These are phyloP conservation scores for Drosophila colorata DNA, from an alignment of 2,888 invertebrate species.

Conservation along the genomic window DNA sequence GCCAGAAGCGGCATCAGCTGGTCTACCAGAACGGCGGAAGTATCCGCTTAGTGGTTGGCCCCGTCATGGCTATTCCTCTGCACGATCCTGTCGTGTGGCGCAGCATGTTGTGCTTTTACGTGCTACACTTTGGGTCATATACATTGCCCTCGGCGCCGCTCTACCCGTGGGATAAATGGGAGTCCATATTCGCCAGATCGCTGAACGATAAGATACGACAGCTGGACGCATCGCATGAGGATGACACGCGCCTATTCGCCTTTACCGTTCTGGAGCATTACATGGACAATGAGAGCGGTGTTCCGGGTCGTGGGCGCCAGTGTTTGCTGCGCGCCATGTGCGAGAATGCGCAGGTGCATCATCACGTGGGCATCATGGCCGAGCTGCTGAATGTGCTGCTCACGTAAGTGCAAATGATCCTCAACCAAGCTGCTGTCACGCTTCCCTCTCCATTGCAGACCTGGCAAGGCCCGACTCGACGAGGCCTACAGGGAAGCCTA, in stretches of 20 bases:
- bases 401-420: conserved; percentile 42
- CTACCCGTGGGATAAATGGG: conserved; percentile 83
- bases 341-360: conserved; percentile 83
- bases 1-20: conserved; percentile 63
- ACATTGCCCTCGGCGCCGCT: conserved; percentile 74
- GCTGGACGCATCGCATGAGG: conserved; percentile 62
- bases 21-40: conserved; percentile 57
- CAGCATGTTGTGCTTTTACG: conserved; percentile 68
- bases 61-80: conserved; percentile 71
- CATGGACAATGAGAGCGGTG: conserved; percentile 60
- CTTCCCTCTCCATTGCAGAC: conserved; percentile 43
- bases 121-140: conserved; percentile 79
- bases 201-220: conserved; percentile 52
- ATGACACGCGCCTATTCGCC: conserved; percentile 79
- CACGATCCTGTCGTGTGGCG: conserved; percentile 80
- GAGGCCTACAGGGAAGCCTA: conserved; percentile 87
- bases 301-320: conserved; percentile 63
- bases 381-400: conserved; percentile 59
- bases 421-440: neutral
- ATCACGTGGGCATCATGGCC: conserved; percentile 78
- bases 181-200: conserved; percentile 73
- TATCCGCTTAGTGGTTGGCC: conserved; percentile 65
- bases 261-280: conserved; percentile 79
- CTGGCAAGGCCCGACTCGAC: conserved; percentile 85
- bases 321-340: conserved; percentile 83